These are phyloP conservation scores for Scatophagus argus DNA, from an alignment of 2,113 vertebrate species.

Conservation along the genomic window DNA sequence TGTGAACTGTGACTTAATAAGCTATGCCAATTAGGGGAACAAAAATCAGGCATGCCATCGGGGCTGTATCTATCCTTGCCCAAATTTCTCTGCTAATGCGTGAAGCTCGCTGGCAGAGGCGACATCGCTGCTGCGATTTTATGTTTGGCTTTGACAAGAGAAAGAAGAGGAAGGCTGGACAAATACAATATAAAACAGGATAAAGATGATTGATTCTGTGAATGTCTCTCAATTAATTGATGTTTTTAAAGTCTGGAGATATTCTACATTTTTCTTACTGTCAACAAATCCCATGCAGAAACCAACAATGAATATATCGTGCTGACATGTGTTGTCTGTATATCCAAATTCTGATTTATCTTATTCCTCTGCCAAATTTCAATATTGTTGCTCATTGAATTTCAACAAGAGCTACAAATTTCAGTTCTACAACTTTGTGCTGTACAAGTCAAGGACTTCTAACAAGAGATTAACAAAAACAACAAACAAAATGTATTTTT, in stretches of 20 bases:
- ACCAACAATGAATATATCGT: background rate
- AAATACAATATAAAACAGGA: conserved; percentile 38
- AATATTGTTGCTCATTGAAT: background rate
- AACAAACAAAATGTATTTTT: background rate
- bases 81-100: conserved; percentile 71
- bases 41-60: conserved; percentile 80
- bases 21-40: conserved; percentile 81
- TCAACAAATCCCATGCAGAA: background rate
- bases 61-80: conserved; percentile 70
- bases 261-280: background rate
- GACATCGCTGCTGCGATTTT: conserved; percentile 10
- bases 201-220: background rate
- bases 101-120: conserved; percentile 68
- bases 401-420: background rate
- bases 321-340: background rate
- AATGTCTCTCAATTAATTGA: background rate
- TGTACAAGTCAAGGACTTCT: background rate
- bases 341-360: background rate
- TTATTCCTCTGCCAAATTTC: background rate
- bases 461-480: background rate
- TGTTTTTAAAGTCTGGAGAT: background rate
- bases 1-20: conserved; percentile 83
- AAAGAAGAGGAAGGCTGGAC: conserved; percentile 30
- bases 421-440: background rate
- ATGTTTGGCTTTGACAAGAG: conserved; percentile 51